Percentiles rank a stretch among this genome's conserved stretches.
Evolutionary conservation across 2,113 vertebrate genomes (phyloP).

Genomic region (Pterophyllum scalare): DNA sequence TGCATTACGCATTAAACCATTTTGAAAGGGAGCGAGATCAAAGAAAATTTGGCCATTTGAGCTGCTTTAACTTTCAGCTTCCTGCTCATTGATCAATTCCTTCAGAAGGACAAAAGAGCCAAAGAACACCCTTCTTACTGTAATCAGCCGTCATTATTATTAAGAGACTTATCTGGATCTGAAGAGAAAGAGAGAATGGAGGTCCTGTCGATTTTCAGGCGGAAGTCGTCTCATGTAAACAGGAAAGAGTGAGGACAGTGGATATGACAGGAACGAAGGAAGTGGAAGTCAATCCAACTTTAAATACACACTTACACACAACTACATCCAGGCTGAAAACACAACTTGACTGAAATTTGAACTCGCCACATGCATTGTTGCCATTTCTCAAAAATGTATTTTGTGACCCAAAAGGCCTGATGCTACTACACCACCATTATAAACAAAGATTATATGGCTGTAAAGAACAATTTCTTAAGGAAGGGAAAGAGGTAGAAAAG

Average conservation of each 20-base stretch:
- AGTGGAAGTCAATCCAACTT: conserved; percentile 33
- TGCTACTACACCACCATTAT: background rate
- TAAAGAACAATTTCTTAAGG: background rate
- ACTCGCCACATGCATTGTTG: background rate
- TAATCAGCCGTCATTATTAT: conserved; percentile 18
- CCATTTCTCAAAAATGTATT: background rate
- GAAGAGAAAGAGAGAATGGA: conserved; percentile 2
- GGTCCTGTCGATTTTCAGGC: background rate
- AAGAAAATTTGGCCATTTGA: conserved; percentile 56
- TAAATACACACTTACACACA: background rate
- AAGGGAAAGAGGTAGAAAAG: background rate
- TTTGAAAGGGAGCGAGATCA: conserved; percentile 57
- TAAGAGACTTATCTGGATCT: conserved; percentile 27
- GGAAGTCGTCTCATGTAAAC: conserved; percentile 58
- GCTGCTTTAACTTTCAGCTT: conserved; percentile 45
- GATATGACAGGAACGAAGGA: conserved; percentile 28
- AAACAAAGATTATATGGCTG: background rate
- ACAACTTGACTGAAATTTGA: background rate
- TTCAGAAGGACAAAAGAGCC: conserved; percentile 28
- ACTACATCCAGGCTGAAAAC: background rate
- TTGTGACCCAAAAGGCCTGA: background rate
- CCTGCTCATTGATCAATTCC: conserved; percentile 52
- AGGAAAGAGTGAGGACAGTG: conserved; percentile 58
- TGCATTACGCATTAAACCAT: conserved; percentile 24
- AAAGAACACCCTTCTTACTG: conserved; percentile 5